phyloP scores from a whole-genome alignment of 2,113 vertebrate genomes.

The Zosterops japonicus region DNA sequence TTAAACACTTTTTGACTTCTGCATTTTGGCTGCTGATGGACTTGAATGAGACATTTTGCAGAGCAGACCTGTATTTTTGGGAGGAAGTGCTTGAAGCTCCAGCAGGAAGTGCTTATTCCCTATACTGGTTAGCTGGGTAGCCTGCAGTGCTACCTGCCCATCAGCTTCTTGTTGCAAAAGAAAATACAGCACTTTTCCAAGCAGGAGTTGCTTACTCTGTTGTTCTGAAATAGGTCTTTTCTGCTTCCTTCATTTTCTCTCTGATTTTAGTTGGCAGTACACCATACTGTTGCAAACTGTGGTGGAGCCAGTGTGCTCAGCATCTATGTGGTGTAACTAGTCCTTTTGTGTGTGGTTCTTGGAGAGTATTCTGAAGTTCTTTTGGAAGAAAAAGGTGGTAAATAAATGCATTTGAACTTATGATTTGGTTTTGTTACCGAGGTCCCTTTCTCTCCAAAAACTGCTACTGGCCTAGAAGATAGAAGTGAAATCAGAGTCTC shows the following conservation, averaged over 20 bases:
- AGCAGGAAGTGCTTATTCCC: background rate
- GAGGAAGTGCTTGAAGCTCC: background rate
- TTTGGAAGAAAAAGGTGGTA: background rate
- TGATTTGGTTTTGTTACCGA: background rate
- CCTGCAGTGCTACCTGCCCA: background rate
- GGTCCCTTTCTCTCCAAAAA: background rate
- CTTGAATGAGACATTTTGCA: background rate
- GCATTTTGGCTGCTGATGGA: background rate
- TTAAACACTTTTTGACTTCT: background rate
- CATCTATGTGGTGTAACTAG: background rate
- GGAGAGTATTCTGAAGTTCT: background rate
- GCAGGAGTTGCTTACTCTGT: background rate
- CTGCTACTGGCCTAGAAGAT: too few relatives aligned
- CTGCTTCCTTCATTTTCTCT: background rate
- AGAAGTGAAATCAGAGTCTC: background rate
- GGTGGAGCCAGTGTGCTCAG: background rate
- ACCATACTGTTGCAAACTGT: background rate
- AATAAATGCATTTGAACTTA: background rate
- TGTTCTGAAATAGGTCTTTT: background rate
- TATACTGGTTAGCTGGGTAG: background rate
- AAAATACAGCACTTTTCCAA: background rate
- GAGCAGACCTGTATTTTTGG: background rate
- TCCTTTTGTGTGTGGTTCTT: background rate
- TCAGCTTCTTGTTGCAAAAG: background rate
- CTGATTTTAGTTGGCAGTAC: background rate